Conservation (phyloP, 1,140 invertebrate genomes). For the Platyura marginata region DNA sequence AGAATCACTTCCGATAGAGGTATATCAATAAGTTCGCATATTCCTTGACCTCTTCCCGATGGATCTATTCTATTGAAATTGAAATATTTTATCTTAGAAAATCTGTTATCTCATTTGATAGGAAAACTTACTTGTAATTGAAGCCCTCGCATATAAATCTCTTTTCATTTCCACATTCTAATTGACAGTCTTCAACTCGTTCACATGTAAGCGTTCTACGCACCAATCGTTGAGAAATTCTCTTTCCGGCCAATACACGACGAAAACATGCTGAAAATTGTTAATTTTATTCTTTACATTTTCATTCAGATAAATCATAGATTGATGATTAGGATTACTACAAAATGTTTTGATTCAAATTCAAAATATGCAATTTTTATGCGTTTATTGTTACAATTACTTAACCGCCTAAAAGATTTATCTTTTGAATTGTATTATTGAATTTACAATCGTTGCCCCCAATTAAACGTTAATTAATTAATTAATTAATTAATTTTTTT, state of each 20-base stretch:
- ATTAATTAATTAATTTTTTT: too few relatives aligned
- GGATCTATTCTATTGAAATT: slow-evolving; percentile 34
- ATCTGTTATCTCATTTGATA: neutral
- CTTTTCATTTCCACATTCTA: slow-evolving; percentile 51
- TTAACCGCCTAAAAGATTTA: neutral
- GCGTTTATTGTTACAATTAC: neutral
- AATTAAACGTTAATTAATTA: too few relatives aligned
- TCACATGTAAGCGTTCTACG: slow-evolving; percentile 45
- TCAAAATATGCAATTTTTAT: too few relatives aligned
- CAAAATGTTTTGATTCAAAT: too few relatives aligned
- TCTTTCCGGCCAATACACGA: slow-evolving; percentile 44
- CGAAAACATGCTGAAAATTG: slow-evolving; percentile 46
- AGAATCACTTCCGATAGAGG: slow-evolving; percentile 43
- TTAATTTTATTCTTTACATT: neutral
- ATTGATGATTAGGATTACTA: neutral
- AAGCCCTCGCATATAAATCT: slow-evolving; percentile 61
- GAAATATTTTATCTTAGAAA: slow-evolving; percentile 2
- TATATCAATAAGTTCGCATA: slow-evolving; percentile 52
- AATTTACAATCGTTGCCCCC: too few relatives aligned
- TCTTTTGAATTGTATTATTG: neutral
- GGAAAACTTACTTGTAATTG: slow-evolving; percentile 46
- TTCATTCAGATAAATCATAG: neutral
- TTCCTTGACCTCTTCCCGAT: slow-evolving; percentile 37
- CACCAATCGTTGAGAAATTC: slow-evolving; percentile 41
- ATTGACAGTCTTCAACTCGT: slow-evolving; percentile 48